phyloP scores from a whole-genome alignment of 2,113 vertebrate genomes.

The Macheiramphus alcinus region DNA sequence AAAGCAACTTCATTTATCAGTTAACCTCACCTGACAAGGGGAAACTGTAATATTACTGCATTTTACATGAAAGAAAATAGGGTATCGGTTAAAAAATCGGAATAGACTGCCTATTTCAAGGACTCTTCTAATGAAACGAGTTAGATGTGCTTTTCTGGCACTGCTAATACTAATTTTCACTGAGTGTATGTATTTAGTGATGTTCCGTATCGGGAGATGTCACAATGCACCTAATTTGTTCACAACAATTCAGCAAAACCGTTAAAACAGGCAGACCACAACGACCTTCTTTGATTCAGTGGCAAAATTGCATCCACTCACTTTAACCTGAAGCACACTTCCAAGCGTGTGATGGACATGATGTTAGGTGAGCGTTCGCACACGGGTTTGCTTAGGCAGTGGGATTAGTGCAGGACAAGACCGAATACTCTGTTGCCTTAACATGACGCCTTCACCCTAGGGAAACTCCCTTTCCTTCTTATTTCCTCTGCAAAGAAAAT shows the following conservation, averaged over 20 bases:
- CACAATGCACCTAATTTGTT: not conserved
- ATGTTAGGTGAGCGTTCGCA: not conserved
- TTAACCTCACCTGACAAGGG: not conserved
- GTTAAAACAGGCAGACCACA: not conserved
- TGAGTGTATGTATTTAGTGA: not conserved
- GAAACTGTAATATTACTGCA: not conserved
- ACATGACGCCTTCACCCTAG: not conserved
- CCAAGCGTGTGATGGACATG: accelerated
- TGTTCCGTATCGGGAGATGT: not conserved
- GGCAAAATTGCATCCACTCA: not conserved
- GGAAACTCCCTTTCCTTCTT: not conserved
- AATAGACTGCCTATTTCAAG: not conserved
- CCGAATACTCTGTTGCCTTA: not conserved
- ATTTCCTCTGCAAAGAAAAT: not conserved
- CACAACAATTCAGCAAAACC: not conserved
- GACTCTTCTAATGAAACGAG: not conserved
- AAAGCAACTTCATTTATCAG: not conserved
- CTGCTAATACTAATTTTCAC: not conserved
- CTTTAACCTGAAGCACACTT: not conserved
- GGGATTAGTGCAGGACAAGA: not conserved
- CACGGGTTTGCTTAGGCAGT: not conserved
- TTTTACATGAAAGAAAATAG: not conserved
- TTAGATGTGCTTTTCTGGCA: not conserved
- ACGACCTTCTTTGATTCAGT: accelerated
- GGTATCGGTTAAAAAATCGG: not conserved